A percentile compares a stretch with the other conserved stretches of the same genome.
phyloP scores from a whole-genome alignment of 2,888 invertebrate species.

The Rotaria macrura region DNA sequence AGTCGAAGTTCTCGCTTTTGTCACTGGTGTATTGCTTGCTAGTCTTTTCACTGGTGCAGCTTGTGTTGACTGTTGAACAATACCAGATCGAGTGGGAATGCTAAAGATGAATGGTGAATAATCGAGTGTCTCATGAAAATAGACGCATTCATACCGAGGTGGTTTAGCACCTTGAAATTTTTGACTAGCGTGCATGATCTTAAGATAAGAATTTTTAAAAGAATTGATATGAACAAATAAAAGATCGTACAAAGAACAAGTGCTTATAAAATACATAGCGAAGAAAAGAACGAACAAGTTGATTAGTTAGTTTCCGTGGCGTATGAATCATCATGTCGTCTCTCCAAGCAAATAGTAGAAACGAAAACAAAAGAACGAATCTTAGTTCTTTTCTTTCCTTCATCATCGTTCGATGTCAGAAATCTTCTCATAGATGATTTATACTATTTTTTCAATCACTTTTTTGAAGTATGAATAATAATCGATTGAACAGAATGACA shows the following conservation, averaged over 20 bases:
- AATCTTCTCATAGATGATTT: too few species aligned
- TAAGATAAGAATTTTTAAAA: neutral
- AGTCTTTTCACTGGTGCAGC: neutral
- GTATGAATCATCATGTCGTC: neutral
- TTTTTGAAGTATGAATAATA: too few species aligned
- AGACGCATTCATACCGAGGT: neutral
- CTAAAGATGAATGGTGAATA: neutral
- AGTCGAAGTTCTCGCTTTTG: neutral
- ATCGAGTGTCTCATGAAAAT: neutral
- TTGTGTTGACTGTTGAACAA: neutral
- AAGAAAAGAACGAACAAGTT: neutral
- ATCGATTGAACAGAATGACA: too few species aligned
- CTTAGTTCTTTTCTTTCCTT: too few species aligned
- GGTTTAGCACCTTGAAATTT: constrained; percentile 1
- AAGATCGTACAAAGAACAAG: neutral
- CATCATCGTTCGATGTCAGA: too few species aligned
- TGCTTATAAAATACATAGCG: neutral
- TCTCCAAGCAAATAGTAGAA: too few species aligned
- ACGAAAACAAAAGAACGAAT: too few species aligned
- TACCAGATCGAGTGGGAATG: neutral
- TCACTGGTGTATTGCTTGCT: neutral
- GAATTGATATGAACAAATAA: neutral
- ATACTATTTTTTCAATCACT: too few species aligned
- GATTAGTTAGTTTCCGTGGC: neutral
- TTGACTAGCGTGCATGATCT: neutral